phyloP scores from a whole-genome alignment of 2,113 vertebrate species.

The Semnornis frantzii region DNA sequence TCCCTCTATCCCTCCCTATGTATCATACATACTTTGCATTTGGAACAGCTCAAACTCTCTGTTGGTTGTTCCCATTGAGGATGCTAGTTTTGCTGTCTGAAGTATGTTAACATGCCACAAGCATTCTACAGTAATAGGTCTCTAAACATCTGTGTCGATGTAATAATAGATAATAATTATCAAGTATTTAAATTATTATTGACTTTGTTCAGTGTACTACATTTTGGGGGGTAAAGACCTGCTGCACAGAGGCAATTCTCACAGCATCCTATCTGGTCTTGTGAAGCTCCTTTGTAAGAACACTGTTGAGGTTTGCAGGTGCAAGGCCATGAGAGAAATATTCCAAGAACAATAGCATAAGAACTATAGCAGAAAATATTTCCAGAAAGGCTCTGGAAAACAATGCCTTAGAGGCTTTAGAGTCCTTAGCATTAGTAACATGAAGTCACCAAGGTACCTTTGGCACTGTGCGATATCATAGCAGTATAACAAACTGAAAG shows the following conservation, averaged over 20 bases:
- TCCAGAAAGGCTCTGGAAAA: neutral
- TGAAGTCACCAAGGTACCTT: neutral
- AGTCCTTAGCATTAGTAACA: neutral
- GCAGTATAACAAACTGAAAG: neutral
- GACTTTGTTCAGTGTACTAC: neutral
- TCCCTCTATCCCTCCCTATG: neutral
- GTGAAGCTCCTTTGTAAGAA: neutral
- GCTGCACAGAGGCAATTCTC: neutral
- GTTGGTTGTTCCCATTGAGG: neutral
- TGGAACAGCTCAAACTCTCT: neutral
- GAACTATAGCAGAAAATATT: neutral
- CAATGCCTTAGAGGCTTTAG: neutral
- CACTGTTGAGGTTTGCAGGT: neutral
- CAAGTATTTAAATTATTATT: neutral
- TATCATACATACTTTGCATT: neutral
- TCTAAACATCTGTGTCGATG: neutral
- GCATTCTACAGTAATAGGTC: neutral
- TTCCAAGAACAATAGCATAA: neutral
- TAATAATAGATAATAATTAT: neutral
- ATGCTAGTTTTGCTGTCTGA: neutral
- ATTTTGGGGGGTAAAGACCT: neutral
- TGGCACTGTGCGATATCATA: neutral
- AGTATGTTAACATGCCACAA: neutral
- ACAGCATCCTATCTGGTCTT: neutral
- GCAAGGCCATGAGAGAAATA: neutral